Evolutionary conservation across 2,888 invertebrate species (phyloP).

Genomic region (Syritta pipiens): DNA sequence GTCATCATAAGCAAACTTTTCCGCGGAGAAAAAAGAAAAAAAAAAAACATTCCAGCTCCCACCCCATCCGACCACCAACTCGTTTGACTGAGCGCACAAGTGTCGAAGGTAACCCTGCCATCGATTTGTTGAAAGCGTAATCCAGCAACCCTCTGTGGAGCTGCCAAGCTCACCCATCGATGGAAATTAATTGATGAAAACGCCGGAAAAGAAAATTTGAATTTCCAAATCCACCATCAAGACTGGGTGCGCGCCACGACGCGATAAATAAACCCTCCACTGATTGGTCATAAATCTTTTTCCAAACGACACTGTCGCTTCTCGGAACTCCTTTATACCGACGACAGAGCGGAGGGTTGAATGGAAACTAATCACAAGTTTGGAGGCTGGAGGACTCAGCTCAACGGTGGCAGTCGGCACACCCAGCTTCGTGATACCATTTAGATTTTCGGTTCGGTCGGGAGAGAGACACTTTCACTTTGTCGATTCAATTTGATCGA

Average conservation of each 20-base stretch:
- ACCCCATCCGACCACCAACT: background rate
- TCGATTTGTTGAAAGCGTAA: conserved; percentile 24
- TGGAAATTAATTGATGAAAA: conserved; percentile 55
- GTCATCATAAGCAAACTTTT: too few relatives aligned
- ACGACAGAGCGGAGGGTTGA: background rate
- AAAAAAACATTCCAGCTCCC: too few relatives aligned
- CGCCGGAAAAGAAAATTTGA: conserved; percentile 46
- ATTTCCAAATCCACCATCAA: conserved; percentile 23
- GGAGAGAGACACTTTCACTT: conserved; percentile 56
- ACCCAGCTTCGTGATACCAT: conserved; percentile 57
- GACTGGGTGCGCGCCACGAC: conserved; percentile 25
- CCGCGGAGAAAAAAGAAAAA: too few relatives aligned
- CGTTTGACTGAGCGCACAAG: conserved; percentile 25
- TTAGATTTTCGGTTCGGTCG: conserved; percentile 15
- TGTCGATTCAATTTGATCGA: conserved; percentile 39
- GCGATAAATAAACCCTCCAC: conserved; percentile 41
- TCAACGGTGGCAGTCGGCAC: conserved; percentile 40
- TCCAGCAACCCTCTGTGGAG: background rate
- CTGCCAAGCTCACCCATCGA: conserved; percentile 8
- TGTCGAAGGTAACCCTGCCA: conserved; percentile 25
- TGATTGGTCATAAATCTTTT: conserved; percentile 62
- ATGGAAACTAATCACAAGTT: conserved; percentile 44
- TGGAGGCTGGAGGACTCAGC: background rate
- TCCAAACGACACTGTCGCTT: conserved; percentile 28
- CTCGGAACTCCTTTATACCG: background rate